A percentile compares a stretch with the other conserved stretches of the same genome.
These are phyloP conservation scores for Aradus depressus DNA, from an alignment of 2,888 invertebrate species.

Conservation along the genomic window DNA sequence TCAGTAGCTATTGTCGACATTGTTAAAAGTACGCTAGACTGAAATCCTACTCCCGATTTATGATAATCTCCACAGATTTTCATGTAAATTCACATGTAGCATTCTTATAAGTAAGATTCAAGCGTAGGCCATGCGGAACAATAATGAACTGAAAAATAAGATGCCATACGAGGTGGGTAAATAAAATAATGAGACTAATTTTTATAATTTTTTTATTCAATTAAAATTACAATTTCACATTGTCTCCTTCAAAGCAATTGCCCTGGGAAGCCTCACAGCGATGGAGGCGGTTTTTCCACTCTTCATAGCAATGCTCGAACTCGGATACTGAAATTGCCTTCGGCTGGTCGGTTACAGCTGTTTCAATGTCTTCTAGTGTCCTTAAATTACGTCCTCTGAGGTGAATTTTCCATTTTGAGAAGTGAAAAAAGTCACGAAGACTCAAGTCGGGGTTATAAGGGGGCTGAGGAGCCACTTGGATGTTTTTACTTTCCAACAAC, in stretches of 20 bases:
- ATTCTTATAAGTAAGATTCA: no score
- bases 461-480: slow-evolving; percentile 33
- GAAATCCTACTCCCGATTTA: no score
- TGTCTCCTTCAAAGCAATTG: no score
- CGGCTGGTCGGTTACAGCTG: slow-evolving; percentile 24
- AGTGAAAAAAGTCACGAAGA: slow-evolving; percentile 31
- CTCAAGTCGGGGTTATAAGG: slow-evolving; percentile 23
- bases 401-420: slow-evolving; percentile 29
- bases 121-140: no score
- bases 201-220: neutral
- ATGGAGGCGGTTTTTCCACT: slow-evolving; percentile 29
- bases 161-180: no score
- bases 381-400: slow-evolving; percentile 30
- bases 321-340: slow-evolving; percentile 29
- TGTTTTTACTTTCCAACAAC: slow-evolving; percentile 21
- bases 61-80: no score
- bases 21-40: no score
- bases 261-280: slow-evolving; percentile 30
- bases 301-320: no score
- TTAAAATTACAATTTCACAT: neutral
- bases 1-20: no score
- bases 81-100: no score
- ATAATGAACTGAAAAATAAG: no score
- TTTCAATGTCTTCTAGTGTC: slow-evolving; percentile 30
- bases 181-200: no score